A percentile compares a stretch with the other conserved stretches of the same genome.
phyloP scores from a whole-genome alignment of 2,888 invertebrate species.

The Netelia melanura region DNA sequence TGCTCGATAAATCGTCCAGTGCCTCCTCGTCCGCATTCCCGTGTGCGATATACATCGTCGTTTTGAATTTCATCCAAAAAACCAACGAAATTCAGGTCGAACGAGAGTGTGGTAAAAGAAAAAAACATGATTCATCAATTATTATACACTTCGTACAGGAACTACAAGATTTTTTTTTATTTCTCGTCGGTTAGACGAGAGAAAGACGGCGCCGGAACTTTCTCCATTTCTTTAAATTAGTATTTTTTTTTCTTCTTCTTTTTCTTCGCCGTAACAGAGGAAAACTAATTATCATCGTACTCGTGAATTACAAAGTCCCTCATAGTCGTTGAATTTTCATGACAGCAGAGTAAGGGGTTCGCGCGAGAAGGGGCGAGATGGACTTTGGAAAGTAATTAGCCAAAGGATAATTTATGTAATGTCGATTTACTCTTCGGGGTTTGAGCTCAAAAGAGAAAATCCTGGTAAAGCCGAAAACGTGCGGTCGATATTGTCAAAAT shows the following conservation, averaged over 20 bases:
- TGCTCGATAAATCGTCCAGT: conserved; percentile 57
- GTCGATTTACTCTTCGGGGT: neutral
- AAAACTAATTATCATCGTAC: neutral
- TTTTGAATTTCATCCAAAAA: neutral
- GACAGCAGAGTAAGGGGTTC: neutral
- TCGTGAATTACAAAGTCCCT: neutral
- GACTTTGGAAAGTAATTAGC: conserved; percentile 13
- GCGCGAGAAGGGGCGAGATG: neutral
- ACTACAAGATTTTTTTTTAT: neutral
- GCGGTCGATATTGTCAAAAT: too few relatives aligned
- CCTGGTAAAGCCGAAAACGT: too few relatives aligned
- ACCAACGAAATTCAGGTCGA: neutral
- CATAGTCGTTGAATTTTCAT: neutral
- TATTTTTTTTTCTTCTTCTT: neutral
- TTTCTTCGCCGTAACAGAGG: neutral
- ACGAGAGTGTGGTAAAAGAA: neutral
- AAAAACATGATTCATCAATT: neutral
- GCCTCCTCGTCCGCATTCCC: conserved; percentile 54
- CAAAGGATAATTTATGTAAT: conserved; percentile 39
- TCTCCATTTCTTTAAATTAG: neutral
- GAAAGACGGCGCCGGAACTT: too few relatives aligned
- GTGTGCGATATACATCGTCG: neutral
- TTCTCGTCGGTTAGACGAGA: neutral
- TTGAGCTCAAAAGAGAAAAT: too few relatives aligned
- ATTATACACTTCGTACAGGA: neutral